Percentiles rank a stretch among this genome's conserved stretches.
phyloP scores from a whole-genome alignment of 2,113 vertebrate species.

The Sciurus niger region DNA sequence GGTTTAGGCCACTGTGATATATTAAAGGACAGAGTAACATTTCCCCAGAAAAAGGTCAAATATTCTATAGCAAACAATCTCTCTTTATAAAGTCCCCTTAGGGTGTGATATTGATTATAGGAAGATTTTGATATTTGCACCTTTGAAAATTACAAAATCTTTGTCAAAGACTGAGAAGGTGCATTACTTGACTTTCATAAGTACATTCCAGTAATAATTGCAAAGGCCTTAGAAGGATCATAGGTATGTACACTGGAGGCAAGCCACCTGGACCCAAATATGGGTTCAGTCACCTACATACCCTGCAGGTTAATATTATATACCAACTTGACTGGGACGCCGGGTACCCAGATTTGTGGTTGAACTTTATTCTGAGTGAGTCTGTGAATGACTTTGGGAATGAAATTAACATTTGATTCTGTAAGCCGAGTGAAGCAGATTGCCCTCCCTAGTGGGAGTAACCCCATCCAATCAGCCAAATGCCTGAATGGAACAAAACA shows the following conservation, averaged over 20 bases:
- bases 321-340: not conserved
- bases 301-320: not conserved
- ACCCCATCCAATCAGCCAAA: not conserved
- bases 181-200: not conserved
- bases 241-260: not conserved
- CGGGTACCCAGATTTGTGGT: not conserved
- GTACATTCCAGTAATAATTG: not conserved
- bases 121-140: not conserved
- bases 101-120: not conserved
- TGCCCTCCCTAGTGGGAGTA: not conserved
- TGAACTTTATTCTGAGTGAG: not conserved
- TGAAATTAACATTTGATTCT: not conserved
- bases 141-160: constrained; percentile 29
- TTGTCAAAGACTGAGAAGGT: not conserved
- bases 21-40: constrained; percentile 5
- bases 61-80: constrained; percentile 13
- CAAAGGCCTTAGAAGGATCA: not conserved
- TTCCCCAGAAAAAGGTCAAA: constrained; percentile 8
- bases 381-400: not conserved
- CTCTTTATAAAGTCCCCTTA: not conserved
- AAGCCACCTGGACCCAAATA: not conserved
- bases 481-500: not conserved
- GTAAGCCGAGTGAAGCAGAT: not conserved
- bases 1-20: constrained; percentile 29
- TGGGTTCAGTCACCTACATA: not conserved